Conservation (phyloP, 2,888 invertebrate species). For the Morpho helenor region DNA sequence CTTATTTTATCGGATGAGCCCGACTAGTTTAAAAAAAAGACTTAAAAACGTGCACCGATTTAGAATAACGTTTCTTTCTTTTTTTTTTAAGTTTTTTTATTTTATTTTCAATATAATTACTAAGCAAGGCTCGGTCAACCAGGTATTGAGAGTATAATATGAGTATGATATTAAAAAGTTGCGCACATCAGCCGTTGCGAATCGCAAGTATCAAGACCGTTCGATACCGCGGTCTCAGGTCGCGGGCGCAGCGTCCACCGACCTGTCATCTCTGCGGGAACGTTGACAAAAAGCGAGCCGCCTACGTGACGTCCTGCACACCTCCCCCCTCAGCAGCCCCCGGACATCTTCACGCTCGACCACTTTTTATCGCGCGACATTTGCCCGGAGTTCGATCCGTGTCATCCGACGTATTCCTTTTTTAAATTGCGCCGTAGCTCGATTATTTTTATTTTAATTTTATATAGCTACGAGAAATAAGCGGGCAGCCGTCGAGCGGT, state of each 20-base stretch:
- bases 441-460: constrained; percentile 74
- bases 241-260: constrained; percentile 68
- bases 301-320: constrained; percentile 75
- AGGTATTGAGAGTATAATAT: too few species aligned
- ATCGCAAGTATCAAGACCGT: constrained; percentile 58
- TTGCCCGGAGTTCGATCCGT: constrained; percentile 80
- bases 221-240: constrained; percentile 43
- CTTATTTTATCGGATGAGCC: too few species aligned
- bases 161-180: background rate
- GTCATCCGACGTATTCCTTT: constrained; percentile 79
- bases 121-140: too few species aligned
- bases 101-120: too few species aligned
- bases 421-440: constrained; percentile 72
- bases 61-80: too few species aligned
- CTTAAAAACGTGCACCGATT: too few species aligned
- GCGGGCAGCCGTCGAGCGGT: constrained; percentile 62
- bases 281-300: constrained; percentile 78
- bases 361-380: constrained; percentile 79
- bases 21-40: too few species aligned
- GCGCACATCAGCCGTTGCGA: constrained; percentile 24
- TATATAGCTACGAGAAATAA: constrained; percentile 63
- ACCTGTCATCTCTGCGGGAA: constrained; percentile 79
- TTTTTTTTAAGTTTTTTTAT: too few species aligned
- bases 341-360: constrained; percentile 54
- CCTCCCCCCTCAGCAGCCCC: constrained; percentile 32